Base-by-base conservation (phyloP, 2,113 vertebrate species). In the Panthera leo region DNA sequence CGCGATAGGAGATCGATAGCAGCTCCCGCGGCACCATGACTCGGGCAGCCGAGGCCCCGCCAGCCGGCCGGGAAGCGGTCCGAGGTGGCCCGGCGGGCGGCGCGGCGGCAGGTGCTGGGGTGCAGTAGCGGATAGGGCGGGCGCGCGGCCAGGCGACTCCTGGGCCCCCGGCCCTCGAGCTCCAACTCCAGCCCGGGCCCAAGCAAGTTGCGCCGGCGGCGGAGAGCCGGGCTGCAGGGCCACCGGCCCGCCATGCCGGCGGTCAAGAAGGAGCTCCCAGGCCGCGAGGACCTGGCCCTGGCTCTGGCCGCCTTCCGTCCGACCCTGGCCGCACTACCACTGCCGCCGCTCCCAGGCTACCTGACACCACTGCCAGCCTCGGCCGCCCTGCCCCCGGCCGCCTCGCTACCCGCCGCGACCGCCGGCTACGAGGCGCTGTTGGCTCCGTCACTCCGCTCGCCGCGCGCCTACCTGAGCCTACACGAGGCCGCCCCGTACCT, bases 221-320 rank as follows among this genome's bases (percentile, higher is more conserved):
- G 31, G 53, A 55, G 42, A 75, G 68, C 92, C 95, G 76, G 91
- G 88, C 92, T 70, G 71, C 75, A 93, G 82, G 83, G 94, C 99
- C 98, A 98, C 99, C 85, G 97, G 98, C 97, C 98, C 98, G 99
- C 98, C 99, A 99, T 99, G 99, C 99, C 99, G 97, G 99, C 99
- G 55, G 99, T 99, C 99, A 99, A 99, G 98, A 99, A 99, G 99
- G 99, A 99, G 99, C 98, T 99, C 96, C 98, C 99, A 97, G 99
- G 99, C 98, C 99, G 99, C 94, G 99, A 99, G 97, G 99, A 99
- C 97, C 99, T 99, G 99, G 99, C 99, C 98, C 98, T 99, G 99
- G 99, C 99, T 97, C 98, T 99, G 98, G 99, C 99, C 93, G 99
- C 99, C 92, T 99, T 99, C 89, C 99, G 99, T 98, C 99, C 99